Evolutionary conservation across 2,888 invertebrate species (phyloP).

Genomic region (Acleris emargana): DNA sequence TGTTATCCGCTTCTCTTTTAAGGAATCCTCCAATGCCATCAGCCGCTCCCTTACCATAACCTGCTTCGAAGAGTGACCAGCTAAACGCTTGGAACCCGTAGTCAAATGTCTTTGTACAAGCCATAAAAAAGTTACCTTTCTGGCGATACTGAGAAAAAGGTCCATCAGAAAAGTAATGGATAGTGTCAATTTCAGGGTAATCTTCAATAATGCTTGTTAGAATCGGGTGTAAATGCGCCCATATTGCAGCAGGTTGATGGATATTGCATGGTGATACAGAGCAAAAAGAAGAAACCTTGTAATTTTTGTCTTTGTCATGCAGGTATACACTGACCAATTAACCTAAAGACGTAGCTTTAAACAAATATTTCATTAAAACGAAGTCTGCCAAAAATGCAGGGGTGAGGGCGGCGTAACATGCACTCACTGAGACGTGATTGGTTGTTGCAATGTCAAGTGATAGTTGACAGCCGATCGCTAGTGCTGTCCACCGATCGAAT

Average conservation of each 20-base stretch:
- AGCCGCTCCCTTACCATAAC: conserved; percentile 10
- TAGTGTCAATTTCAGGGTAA: no score
- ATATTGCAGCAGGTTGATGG: conserved; percentile 58
- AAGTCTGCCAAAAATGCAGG: no score
- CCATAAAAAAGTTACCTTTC: conserved; percentile 5
- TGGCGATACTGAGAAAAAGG: conserved; percentile 1
- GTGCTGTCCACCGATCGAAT: no score
- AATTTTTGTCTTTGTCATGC: conserved; percentile 30
- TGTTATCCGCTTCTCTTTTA: not conserved
- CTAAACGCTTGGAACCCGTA: not conserved
- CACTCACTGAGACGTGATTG: no score
- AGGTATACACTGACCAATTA: no score
- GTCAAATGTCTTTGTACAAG: not conserved
- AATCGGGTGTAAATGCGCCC: conserved; percentile 56
- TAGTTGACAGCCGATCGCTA: no score
- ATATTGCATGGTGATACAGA: conserved; percentile 49
- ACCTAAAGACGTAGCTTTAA: no score
- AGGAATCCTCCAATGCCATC: conserved; percentile 7
- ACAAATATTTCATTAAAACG: no score
- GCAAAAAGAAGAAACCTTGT: conserved; percentile 42
- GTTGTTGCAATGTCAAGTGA: no score
- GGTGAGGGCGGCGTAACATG: no score
- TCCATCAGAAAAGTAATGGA: conserved; percentile 1
- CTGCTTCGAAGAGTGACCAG: conserved; percentile 14
- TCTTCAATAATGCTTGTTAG: conserved; percentile 32